Base-by-base conservation (phyloP, 2,888 invertebrate species). In the Coelinius sp. region DNA sequence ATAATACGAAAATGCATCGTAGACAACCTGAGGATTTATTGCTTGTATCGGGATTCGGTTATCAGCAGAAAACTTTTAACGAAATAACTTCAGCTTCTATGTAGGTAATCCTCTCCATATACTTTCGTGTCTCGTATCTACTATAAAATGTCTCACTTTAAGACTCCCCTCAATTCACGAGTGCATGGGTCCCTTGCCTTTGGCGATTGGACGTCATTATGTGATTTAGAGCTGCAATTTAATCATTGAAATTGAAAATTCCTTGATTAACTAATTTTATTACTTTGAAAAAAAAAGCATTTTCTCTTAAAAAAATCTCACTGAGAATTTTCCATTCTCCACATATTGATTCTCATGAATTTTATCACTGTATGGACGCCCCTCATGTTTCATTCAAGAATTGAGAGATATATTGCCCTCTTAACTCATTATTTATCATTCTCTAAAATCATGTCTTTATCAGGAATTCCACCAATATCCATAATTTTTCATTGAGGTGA, bases 51-150 rank as follows among this genome's bases (percentile, higher is more conserved):
- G 73, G 73, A 78, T 78, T 76, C 72, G 70, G 76, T 76, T 77
- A 77, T 77, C 77, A 76, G 77, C 75, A 74, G 76, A 74, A 77
- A 77, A 77, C 77, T 77, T 77, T 77, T 76, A 77, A 77, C 77
- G 76, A 72, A 77, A 77, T 77, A 77, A 77, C 77, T 77, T 76
- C 70, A 71, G 44, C 64, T 71, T 73, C 70, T 67, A 69, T 71
- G 71, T n/a, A 17, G 31, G 31, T 59, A 31, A 59, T 53, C 24
- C 24, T 59, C 35, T 8, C 10, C 35, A 3, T 59, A 8, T 17
- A 27, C 27, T 56, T 31, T 35, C n/a, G 20, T 20, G 17, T 1
- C 59, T 59, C 59, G 20, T 59, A 59, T 35, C 59, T 31, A 1
- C 25, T 5, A 17, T 31, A 35, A 17, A 59, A 59, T 31, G 35